Base-by-base conservation (phyloP, 2,113 vertebrate genomes). In the Anthoscopus minutus region DNA sequence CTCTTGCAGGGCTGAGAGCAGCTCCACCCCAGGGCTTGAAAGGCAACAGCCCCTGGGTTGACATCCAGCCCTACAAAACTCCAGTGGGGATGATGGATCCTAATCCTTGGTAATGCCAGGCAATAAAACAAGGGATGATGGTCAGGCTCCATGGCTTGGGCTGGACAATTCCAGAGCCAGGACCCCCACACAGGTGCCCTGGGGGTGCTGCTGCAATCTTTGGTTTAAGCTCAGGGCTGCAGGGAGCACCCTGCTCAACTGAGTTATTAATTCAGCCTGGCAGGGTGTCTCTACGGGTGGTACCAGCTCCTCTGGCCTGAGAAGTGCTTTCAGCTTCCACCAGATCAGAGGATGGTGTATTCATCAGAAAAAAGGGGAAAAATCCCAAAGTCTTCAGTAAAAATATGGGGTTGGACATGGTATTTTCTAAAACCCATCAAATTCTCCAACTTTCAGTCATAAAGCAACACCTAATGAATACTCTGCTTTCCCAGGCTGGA, bases 201-300 rank as follows among this genome's bases (percentile, higher is more conserved):
- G 16, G 13, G 17, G 35, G n/a, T 30, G 38, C 38, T 89, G 85
- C 38, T 74, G 38, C 56, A 33, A 7, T 5, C 23, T 64, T 40
- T 42, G 48, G 21, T 38, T 85, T 56, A 67, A 76, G 11, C n/a
- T 35, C 53, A 76, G 35, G 0, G 3, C 24, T 1, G 2, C 10
- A 10, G 33, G 42, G 33, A 66, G 11, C 40, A 27, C 31, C 10
- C 31, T 42, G 62, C 40, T 24, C 2, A 4, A 3, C 8, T 31
- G 47, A 66, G 33, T 38, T 24, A 40, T 15, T 54, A 48, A 48
- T n/a, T 30, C 3, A 1, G 20, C 1, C 1, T 15, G 47, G 30
- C 10, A 2, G 30, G 65, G 28, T 2, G 6, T 44, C 74, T 35
- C 60, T 9, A 2, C 0, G 1, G 22, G 11, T 33, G 21, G 23